Percentiles rank a stretch among this genome's conserved stretches.
Conservation (phyloP, 2,797 vertebrate species). For the Rhynchonycteris naso region DNA sequence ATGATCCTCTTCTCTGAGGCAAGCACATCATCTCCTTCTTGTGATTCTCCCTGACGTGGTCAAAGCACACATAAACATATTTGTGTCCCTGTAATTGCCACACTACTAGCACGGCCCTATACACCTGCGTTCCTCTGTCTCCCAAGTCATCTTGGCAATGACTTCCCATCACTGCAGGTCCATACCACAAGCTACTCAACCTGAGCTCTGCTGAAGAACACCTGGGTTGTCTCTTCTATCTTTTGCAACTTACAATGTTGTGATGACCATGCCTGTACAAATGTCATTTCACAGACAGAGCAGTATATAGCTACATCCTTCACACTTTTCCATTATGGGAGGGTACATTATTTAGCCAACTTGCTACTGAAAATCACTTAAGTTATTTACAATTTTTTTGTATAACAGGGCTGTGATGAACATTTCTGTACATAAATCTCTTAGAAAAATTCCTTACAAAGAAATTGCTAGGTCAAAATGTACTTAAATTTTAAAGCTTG, state of each 20-base stretch:
- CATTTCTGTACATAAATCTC: background rate
- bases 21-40: background rate
- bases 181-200: background rate
- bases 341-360: background rate
- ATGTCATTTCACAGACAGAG: no score
- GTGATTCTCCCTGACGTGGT: background rate
- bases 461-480: background rate
- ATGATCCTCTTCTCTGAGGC: background rate
- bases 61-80: background rate
- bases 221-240: background rate
- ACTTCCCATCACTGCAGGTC: background rate
- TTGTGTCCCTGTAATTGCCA: background rate
- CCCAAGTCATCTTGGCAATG: background rate
- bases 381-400: background rate
- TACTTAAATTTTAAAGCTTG: slow-evolving; percentile 45
- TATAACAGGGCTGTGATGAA: background rate
- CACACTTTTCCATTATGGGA: background rate
- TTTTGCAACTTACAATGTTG: background rate
- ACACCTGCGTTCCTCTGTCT: background rate
- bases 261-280: background rate
- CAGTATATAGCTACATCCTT: background rate
- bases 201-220: background rate
- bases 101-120: background rate
- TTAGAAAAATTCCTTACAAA: slow-evolving; percentile 6
- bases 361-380: slow-evolving; percentile 1